Evolutionary conservation across 2,113 vertebrate species (phyloP).

Genomic region (Calypte anna): DNA sequence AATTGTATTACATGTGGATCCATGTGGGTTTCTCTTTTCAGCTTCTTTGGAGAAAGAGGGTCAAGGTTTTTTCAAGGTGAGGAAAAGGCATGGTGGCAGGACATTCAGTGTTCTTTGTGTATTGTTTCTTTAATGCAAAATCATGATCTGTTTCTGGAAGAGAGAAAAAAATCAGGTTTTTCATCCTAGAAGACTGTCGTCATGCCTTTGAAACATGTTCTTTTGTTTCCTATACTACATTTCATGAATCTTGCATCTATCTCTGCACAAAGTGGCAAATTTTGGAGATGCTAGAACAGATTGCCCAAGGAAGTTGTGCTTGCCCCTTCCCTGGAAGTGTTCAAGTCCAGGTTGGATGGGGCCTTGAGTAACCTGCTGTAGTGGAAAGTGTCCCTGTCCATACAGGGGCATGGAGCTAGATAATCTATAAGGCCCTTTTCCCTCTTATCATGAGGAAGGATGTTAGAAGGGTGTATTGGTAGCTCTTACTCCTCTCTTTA

Average conservation of each 20-base stretch:
- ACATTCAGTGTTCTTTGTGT: neutral
- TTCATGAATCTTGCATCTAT: neutral
- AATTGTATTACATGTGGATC: neutral
- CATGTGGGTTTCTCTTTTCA: neutral
- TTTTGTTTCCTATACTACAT: neutral
- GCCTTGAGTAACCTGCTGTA: too few species aligned
- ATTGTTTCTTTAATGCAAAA: neutral
- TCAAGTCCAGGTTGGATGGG: too few species aligned
- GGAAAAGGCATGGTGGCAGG: accelerated
- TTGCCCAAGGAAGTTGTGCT: too few species aligned
- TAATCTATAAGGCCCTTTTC: too few species aligned
- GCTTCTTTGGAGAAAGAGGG: neutral
- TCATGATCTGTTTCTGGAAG: neutral
- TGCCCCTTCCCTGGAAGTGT: too few species aligned
- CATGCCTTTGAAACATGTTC: neutral
- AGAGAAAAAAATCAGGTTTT: neutral
- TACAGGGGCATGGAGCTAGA: too few species aligned
- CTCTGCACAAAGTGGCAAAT: neutral
- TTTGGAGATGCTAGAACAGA: neutral
- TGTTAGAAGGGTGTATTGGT: neutral
- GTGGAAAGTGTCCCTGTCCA: too few species aligned
- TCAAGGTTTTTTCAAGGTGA: neutral
- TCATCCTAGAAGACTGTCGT: neutral
- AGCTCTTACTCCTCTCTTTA: neutral
- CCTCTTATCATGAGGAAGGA: neutral